Conservation (phyloP, 2,113 vertebrate species). For the Rhinopomastus cyanomelas region DNA sequence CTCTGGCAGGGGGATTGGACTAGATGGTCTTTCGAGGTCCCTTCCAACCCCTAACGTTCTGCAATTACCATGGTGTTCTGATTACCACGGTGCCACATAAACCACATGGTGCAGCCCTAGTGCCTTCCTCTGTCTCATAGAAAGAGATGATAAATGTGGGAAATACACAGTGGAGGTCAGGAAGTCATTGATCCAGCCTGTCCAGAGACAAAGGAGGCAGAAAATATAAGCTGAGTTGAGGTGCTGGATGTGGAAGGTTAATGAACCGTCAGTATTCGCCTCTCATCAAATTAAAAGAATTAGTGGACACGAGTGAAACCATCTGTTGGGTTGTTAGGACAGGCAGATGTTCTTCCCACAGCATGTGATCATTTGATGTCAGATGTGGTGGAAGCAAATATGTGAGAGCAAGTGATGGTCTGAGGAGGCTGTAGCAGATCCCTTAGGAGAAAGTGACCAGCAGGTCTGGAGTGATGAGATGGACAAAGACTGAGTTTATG, state of each 20-base stretch:
- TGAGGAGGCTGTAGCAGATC: background rate
- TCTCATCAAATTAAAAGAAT: background rate
- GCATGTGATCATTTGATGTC: background rate
- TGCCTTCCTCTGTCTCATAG: background rate
- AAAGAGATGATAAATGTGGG: background rate
- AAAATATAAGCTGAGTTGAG: background rate
- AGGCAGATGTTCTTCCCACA: background rate
- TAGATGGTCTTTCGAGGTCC: too few species aligned
- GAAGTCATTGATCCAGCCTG: background rate
- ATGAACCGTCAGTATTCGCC: background rate
- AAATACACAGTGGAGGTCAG: background rate
- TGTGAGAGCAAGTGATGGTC: background rate
- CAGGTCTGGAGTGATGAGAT: background rate
- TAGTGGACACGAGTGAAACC: background rate
- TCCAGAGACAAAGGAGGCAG: background rate
- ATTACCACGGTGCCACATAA: background rate
- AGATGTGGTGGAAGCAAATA: background rate
- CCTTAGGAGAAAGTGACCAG: background rate
- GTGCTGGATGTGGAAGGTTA: background rate
- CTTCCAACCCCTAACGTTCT: too few species aligned
- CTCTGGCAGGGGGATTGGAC: too few species aligned
- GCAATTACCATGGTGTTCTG: too few species aligned
- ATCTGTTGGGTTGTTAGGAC: background rate
- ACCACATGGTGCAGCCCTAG: background rate
- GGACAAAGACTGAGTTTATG: background rate